A percentile compares a stretch with the other conserved stretches of the same genome.
Evolutionary conservation across 2,797 vertebrate genomes (phyloP).

Genomic region (Chromobotia macracanthus): DNA sequence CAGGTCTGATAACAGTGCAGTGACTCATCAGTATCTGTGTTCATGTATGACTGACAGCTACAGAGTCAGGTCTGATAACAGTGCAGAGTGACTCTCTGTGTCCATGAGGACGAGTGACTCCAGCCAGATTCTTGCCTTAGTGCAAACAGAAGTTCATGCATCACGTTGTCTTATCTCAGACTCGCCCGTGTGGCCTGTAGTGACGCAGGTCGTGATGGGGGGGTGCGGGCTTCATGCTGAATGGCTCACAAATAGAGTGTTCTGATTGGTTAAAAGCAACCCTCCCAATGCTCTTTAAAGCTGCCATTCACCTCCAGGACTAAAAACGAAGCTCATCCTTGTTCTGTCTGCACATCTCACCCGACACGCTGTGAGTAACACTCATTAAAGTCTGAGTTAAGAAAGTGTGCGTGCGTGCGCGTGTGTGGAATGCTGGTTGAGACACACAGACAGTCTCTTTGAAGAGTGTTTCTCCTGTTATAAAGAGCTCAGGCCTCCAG

Average conservation of each 20-base stretch:
- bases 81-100: too few species aligned
- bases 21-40: too few species aligned
- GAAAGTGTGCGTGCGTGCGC: conserved; percentile 55
- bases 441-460: conserved; percentile 34
- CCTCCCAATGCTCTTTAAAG: conserved; percentile 76
- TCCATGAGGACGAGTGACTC: conserved; percentile 3
- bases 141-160: conserved; percentile 60
- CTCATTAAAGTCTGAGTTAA: neutral
- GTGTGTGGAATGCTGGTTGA: conserved; percentile 20
- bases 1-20: too few species aligned
- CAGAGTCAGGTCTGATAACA: too few species aligned
- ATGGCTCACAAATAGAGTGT: neutral
- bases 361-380: conserved; percentile 11
- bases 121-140: conserved; percentile 21
- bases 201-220: conserved; percentile 55
- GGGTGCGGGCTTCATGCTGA: neutral
- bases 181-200: conserved; percentile 30
- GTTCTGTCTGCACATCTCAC: conserved; percentile 24
- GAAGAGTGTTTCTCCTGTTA: conserved; percentile 38
- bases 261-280: conserved; percentile 71
- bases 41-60: too few species aligned
- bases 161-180: conserved; percentile 50
- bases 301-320: conserved; percentile 67
- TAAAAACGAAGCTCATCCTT: conserved; percentile 57
- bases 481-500: conserved; percentile 39